Evolutionary conservation across 2,888 invertebrate species (phyloP), one percentile per base, ranked within the genome.

Genomic region (Monoplex corrugatus): DNA sequence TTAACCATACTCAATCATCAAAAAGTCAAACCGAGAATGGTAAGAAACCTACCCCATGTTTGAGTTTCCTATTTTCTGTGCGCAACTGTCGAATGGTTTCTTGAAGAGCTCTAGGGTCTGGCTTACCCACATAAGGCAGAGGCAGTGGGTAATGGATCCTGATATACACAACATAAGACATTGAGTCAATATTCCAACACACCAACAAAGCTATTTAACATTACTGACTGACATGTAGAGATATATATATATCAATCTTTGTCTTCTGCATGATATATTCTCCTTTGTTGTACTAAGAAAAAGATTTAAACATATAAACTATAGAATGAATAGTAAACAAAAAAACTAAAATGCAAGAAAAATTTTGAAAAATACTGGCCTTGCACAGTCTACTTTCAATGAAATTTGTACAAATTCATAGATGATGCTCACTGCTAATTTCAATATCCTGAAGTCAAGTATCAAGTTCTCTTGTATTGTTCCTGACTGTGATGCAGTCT

Each of bases 111-210:
- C 93, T 92, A 0, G 95, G 95, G 88, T 96, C 95, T 72, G 96
- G 95, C 89, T 95, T 96, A 3, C 95, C 96, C 91, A 94, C 93
- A 92, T 95, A 96, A 19, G 95, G 95, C 72, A 96, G 91, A 45
- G 95, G 95, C 85, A 96, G 92, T 8, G 96, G 96, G 90, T 96
- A 96, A 89, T 96, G 95, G 40, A 96, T 96, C 89, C 95, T 96
- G 44, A 57, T 3, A 45, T 13, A 3, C 16, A 83, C n/a, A 83
- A 32, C 3, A 32, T 5, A 57, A 10, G 28, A 23, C 2, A 23
- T 2, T 2, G 19, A 57, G 57, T 16, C 57, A 57, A 23, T 16
- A 50, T 13, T 16, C 16, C 8, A 13, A 50, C 16, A 13, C 10
- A 57, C 28, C 57, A 57, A 23, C 57, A 57, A 57, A 57, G 28